Conservation (phyloP, 2,888 invertebrate species). For the Neoscelio sp. region DNA sequence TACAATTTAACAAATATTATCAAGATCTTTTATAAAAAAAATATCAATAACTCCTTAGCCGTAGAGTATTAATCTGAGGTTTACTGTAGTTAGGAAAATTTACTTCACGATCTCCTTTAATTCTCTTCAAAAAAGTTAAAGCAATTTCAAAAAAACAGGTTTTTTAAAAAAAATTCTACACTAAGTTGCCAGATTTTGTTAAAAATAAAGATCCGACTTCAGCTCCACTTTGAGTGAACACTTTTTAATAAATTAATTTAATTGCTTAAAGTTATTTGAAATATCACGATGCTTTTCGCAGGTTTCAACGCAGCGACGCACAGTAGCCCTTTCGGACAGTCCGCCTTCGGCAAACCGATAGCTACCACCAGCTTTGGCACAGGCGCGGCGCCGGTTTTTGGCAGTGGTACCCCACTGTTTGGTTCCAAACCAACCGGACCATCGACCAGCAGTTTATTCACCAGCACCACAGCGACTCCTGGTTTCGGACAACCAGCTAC, state of each 20-base stretch:
- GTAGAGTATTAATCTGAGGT: too few relatives aligned
- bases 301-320: constrained; percentile 84
- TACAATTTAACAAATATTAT: too few relatives aligned
- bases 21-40: too few relatives aligned
- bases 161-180: too few relatives aligned
- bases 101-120: too few relatives aligned
- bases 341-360: constrained; percentile 85
- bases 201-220: too few relatives aligned
- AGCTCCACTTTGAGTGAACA: too few relatives aligned
- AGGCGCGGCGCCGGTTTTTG: constrained; percentile 87
- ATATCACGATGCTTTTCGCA: constrained; percentile 1
- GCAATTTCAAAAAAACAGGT: too few relatives aligned
- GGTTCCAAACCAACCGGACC: constrained; percentile 84
- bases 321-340: constrained; percentile 84
- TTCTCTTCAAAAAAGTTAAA: too few relatives aligned
- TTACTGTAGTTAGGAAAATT: too few relatives aligned
- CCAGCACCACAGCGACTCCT: constrained; percentile 86
- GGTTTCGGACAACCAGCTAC: constrained; percentile 87
- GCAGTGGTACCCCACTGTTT: constrained; percentile 86
- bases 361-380: constrained; percentile 87
- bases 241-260: constrained; percentile 8
- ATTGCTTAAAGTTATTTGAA: background rate
- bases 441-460: constrained; percentile 86
- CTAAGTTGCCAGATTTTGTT: too few relatives aligned
- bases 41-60: too few relatives aligned